Conservation (phyloP, 2,888 invertebrate genomes). For the Eumacrocentrus americanus region DNA sequence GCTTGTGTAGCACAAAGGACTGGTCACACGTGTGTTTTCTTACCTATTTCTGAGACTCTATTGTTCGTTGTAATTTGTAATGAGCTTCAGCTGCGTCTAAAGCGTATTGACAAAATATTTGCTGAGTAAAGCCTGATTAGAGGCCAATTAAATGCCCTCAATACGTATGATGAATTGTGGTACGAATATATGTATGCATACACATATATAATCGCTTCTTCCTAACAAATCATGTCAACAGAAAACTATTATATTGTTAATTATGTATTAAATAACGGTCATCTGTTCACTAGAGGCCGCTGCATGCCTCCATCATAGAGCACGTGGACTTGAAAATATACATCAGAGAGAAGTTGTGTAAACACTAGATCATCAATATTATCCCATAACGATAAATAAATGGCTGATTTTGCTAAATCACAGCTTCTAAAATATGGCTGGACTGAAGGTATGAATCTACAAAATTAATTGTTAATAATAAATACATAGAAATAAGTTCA, state of each 20-base stretch:
- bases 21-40: neutral
- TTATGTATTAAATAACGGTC: too few species aligned
- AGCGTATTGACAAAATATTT: neutral
- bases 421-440: conserved; percentile 80
- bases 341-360: neutral
- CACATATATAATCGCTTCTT: neutral
- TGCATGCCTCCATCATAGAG: too few species aligned
- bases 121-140: neutral
- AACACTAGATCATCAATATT: neutral
- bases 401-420: conserved; percentile 71
- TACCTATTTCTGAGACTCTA: neutral
- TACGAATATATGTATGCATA: neutral
- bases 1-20: neutral
- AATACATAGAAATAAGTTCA: neutral
- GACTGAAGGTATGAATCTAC: conserved; percentile 66
- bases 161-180: too few species aligned
- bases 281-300: too few species aligned
- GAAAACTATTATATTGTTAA: too few species aligned
- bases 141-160: neutral
- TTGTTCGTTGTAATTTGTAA: neutral
- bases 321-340: neutral
- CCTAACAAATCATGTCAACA: too few species aligned
- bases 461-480: neutral
- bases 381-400: neutral
- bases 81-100: neutral